Base-by-base conservation (phyloP, 2,888 invertebrate species). In the Rhagonycha lutea region DNA sequence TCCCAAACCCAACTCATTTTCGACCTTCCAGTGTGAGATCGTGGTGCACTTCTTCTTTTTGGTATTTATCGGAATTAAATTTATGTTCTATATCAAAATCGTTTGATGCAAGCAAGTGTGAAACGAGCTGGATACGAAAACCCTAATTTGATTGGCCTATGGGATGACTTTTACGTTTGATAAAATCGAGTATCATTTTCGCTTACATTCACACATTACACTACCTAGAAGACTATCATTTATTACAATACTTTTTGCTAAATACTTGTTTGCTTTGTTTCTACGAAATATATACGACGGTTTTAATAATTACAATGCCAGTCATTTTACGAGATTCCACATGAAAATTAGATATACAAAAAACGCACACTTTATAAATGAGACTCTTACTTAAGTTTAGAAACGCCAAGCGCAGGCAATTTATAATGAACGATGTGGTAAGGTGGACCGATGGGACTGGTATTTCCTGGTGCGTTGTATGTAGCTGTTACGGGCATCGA, bases 361-460 rank as follows among this genome's bases (percentile, higher is more conserved):
- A 23, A 68, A 72, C 28, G 69, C 61, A 73, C 26, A 68, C 14
- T 62, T 26, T 61, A 28, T 29, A 14, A 63, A 69, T 29, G 65
- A 69, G 26, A 11, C 14, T 60, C 81, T 84, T 88, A 88, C 82
- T 88, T 88, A 69, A 88, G 84, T 82, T 88, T 84, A 0, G 90
- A 89, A 9, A 91, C 86, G n/a, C 91, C 87, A 86, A 91, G 88
- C 81, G 92, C 91, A 12, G 94, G 94, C 81, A 94, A 88, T 84
- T 94, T 94, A 88, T 92, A 94, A 86, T 93, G 93, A 84, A 94
- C 93, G 91, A 94, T 92, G 88, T 94, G 93, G 87, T 91, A 94
- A 74, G 92, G 91, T n/a, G 93, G 93, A 81, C 91, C 91, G 9
- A 92, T 92, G 0, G 94, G 94, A 83, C 94, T 94, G 74, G 89